These are phyloP conservation scores for Catotricha subobsoleta DNA, from an alignment of 2,888 invertebrate genomes.

Conservation along the genomic window DNA sequence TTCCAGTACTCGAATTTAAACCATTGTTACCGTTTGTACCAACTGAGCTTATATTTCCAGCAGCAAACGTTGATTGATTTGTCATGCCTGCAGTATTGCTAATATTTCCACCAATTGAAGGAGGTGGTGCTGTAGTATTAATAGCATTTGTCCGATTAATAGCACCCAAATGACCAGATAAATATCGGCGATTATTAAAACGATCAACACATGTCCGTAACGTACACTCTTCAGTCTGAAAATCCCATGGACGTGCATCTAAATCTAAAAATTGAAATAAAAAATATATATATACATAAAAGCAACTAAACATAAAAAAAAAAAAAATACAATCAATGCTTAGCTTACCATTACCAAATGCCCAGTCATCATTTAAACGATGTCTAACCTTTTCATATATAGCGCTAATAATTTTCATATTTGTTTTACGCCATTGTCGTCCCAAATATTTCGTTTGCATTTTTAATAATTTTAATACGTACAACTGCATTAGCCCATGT, in stretches of 20 bases:
- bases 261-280: conserved; percentile 42
- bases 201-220: conserved; percentile 85
- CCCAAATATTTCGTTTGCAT: conserved; percentile 99
- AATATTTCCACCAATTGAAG: too few species aligned
- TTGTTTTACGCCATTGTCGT: conserved; percentile 95
- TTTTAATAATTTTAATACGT: conserved; percentile 91
- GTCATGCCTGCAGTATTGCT: conserved; percentile 11
- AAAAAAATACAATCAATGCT: conserved; percentile 10
- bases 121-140: neutral
- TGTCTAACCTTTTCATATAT: conserved; percentile 96
- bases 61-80: conserved; percentile 8
- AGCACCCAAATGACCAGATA: conserved; percentile 14
- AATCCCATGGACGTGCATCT: conserved; percentile 96
- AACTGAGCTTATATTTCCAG: conserved; percentile 8
- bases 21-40: neutral
- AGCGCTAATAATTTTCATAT: conserved; percentile 99
- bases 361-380: conserved; percentile 98
- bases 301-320: neutral
- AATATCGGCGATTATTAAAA: conserved; percentile 86
- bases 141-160: neutral
- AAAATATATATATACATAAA: neutral
- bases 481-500: conserved; percentile 94
- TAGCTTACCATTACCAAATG: conserved; percentile 83
- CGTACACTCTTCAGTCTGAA: conserved; percentile 92
- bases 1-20: conserved; percentile 10